Evolutionary conservation across 2,113 vertebrate species (phyloP).

Genomic region (Nothocercus julius): DNA sequence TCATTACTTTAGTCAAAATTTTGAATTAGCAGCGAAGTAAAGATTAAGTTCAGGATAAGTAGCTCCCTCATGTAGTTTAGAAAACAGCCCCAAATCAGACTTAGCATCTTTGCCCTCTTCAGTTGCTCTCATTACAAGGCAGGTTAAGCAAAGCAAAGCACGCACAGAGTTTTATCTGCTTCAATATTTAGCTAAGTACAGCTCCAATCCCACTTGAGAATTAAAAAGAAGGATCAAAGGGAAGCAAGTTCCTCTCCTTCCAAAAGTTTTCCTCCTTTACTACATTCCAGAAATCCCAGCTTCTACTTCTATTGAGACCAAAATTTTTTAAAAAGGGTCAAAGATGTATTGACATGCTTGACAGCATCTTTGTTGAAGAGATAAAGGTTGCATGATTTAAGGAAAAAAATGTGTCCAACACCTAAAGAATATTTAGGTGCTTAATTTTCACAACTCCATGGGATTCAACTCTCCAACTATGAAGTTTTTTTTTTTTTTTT

Average conservation of each 20-base stretch:
- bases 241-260: background rate
- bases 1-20: background rate
- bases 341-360: background rate
- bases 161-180: background rate
- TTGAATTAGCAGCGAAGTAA: background rate
- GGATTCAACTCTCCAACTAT: background rate
- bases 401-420: background rate
- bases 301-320: background rate
- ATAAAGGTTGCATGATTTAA: background rate
- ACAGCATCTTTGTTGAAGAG: background rate
- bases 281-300: background rate
- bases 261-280: background rate
- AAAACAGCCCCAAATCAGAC: background rate
- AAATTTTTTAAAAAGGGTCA: too few species aligned
- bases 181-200: background rate
- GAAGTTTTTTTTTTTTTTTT: background rate
- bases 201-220: background rate
- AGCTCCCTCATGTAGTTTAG: background rate
- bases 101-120: background rate
- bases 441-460: background rate
- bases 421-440: rapidly evolving
- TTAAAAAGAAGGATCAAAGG: background rate
- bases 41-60: background rate
- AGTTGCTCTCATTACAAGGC: background rate
- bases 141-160: background rate